Conservation (phyloP, 2,797 vertebrate genomes). For the Pantherophis alleghaniensis region DNA sequence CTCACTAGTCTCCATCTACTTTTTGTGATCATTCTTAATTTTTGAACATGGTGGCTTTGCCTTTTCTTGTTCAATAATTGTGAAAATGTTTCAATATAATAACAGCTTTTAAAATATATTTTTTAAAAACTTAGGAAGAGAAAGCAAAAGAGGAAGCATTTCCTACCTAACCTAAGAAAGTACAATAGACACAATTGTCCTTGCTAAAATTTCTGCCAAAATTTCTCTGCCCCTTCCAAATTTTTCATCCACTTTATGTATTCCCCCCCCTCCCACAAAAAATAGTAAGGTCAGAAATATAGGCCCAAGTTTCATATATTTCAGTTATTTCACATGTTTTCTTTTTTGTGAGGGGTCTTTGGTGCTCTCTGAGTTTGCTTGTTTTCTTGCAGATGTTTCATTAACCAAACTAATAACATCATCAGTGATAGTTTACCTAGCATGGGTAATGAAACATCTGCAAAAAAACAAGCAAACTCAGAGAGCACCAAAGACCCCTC, state of each 20-base stretch:
- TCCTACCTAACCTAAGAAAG: background rate
- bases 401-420: no score
- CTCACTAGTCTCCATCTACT: background rate
- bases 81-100: background rate
- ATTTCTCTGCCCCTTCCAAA: background rate
- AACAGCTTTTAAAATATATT: background rate
- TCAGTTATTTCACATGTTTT: background rate
- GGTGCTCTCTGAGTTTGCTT: background rate
- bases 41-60: background rate
- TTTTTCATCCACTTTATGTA: background rate
- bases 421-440: no score
- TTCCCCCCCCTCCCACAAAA: background rate
- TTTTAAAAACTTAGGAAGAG: background rate
- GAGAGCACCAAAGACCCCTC: no score
- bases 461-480: no score
- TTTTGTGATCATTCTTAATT: background rate
- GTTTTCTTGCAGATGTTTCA: background rate
- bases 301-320: background rate
- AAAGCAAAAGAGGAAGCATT: background rate
- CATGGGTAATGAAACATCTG: no score
- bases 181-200: background rate
- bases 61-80: background rate
- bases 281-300: background rate
- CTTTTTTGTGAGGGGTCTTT: background rate
- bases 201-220: background rate